These are phyloP conservation scores for Ricordea florida DNA, from an alignment of 92 coral and sea anemone species.

Conservation along the genomic window DNA sequence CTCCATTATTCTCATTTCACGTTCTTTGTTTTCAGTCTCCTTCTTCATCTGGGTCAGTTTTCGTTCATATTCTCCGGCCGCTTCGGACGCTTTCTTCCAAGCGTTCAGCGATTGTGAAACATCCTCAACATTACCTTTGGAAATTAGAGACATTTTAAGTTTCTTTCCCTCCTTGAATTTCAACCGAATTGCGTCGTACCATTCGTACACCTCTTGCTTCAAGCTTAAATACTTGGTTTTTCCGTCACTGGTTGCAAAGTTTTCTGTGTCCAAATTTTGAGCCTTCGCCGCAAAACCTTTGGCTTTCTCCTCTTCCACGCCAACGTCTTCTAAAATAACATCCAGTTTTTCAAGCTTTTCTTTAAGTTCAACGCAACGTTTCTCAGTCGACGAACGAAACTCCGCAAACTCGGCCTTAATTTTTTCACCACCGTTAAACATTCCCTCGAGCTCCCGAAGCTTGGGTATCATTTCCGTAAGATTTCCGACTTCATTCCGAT, in stretches of 20 bases:
- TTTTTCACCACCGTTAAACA: constrained; percentile 61
- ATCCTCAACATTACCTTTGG: constrained; percentile 74
- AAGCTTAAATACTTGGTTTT: constrained; percentile 23
- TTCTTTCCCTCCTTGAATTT: constrained; percentile 77
- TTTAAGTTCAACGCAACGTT: constrained; percentile 42
- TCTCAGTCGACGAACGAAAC: constrained; percentile 8
- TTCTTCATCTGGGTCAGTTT: constrained; percentile 24
- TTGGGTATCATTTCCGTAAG: constrained; percentile 48
- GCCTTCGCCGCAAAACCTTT: constrained; percentile 9
- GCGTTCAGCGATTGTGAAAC: constrained; percentile 64
- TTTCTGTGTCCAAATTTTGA: neutral
- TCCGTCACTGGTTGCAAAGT: constrained; percentile 11
- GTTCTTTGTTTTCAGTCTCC: constrained; percentile 4
- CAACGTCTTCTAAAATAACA: constrained; percentile 39
- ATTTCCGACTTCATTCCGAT: constrained; percentile 54
- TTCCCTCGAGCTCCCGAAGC: constrained; percentile 52
- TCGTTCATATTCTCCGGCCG: constrained; percentile 51
- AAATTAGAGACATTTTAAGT: constrained; percentile 58
- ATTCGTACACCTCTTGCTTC: constrained; percentile 60
- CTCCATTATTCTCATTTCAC: neutral
- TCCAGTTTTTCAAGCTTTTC: constrained; percentile 59
- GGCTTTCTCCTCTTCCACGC: constrained; percentile 41
- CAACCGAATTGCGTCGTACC: constrained; percentile 58
- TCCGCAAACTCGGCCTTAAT: constrained; percentile 56
- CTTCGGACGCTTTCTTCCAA: constrained; percentile 76